Base-by-base conservation (phyloP, 2,888 invertebrate genomes). In the Pomacea canaliculata region DNA sequence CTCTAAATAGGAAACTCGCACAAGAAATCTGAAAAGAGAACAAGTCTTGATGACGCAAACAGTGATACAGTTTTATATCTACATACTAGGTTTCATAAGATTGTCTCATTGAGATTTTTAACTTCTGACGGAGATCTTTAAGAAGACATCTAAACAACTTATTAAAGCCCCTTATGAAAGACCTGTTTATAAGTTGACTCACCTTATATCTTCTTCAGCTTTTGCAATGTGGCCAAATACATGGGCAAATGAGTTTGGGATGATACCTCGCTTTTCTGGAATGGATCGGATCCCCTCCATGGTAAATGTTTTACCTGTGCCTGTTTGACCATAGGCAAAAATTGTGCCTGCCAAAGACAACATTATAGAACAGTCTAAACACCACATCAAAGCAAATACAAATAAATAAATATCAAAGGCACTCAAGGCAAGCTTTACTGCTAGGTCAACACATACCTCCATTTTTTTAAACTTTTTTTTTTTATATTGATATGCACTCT, bases 211-310 rank as follows among this genome's bases (percentile, higher is more conserved):
- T 77, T 96, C 97, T 77, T 94, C 95, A 0, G 97, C 96, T 89
- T 97, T 96, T 0, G 99, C 96, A 84, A 99, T 99, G 87, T 97
- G 96, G 51, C 97, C 97, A 92, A 99, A 99, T 84, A 99, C 97
- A 87, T 99, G 99, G 0, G 98, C 98, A 92, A 99, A 99, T 0
- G 98, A 97, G 92, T 99, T 99, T 0, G 99, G 99, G 86, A 99
- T 99, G 85, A 99, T 97, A 68, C 99, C 99, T 78, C 96, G 93
- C 13, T 96, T 93, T 87, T 98, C 97, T 0, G 97, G 96, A 19
- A 95, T 95, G 3, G 95, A 93, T 82, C 96, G 94, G 78, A 95
- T 94, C 0, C 99, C 99, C 1, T 97, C 96, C 99, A 99, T 99
- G 0, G 99, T 99, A 91, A 95, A 99, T 0, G 99, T 99, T 92